Conservation (phyloP, 1,140 invertebrate species). For the Brachionus rubens region DNA sequence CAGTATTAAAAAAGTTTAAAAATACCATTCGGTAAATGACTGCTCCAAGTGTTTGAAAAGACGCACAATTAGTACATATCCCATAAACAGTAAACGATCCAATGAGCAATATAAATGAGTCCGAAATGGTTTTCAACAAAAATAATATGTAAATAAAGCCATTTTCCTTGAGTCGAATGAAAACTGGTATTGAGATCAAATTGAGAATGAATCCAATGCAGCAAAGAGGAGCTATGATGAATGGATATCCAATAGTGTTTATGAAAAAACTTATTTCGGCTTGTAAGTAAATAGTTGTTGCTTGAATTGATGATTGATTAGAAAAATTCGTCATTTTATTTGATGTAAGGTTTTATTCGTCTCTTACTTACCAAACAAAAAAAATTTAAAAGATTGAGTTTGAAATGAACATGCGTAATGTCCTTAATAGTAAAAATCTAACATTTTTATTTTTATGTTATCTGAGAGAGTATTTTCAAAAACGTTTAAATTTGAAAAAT, state of each 20-base stretch:
- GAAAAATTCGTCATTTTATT: too few species aligned
- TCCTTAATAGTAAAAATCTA: too few species aligned
- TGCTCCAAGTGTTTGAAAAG: slow-evolving; percentile 5
- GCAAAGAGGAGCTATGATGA: neutral
- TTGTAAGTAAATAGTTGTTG: neutral
- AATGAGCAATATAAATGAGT: neutral
- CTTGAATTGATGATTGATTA: neutral
- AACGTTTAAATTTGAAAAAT: too few species aligned
- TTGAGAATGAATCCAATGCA: slow-evolving; percentile 3
- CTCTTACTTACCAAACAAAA: too few species aligned
- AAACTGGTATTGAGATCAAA: neutral
- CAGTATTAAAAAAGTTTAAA: neutral
- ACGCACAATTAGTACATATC: neutral
- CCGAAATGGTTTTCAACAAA: neutral
- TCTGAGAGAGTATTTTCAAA: too few species aligned
- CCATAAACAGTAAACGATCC: neutral
- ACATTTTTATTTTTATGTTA: too few species aligned
- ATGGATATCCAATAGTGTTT: neutral
- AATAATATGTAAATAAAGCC: neutral
- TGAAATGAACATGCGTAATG: too few species aligned
- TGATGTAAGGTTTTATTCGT: too few species aligned
- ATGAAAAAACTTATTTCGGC: neutral
- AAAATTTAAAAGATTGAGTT: too few species aligned
- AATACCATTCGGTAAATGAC: neutral
- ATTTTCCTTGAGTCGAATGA: neutral